Evolutionary conservation across 2,888 invertebrate genomes (phyloP), one percentile per base, ranked within the genome.

Genomic region (Geotrupes spiniger): DNA sequence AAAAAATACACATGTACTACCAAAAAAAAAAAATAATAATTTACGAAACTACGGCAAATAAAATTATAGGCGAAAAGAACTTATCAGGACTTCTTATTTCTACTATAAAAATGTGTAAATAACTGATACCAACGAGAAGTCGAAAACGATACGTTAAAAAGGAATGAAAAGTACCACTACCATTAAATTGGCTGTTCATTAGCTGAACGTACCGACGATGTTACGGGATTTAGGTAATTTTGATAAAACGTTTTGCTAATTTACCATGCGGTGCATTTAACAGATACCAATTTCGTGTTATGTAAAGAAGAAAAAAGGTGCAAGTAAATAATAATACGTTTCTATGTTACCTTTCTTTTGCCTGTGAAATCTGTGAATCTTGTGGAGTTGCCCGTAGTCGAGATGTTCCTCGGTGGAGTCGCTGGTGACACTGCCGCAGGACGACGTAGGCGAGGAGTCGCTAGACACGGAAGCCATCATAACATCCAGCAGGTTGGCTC

Each of bases 401-500:
- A 82, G 70, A 10, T 77, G 78, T 54, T 80, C 80, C 62, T 81
- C 80, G 10, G 78, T 78, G 1, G 78, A 78, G 61, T 81, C 81
- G 53, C 79, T 79, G 47, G 78, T 78, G 17, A 78, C 76, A 28
- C 83, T 82, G 10, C 84, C 83, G 59, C 82, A 82, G 2, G 84
- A 85, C 17, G 83, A 85, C 31, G 77, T 79, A 15, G 84, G 83
- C 11, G 80, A 80, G 38, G 85, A 85, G 67, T 85, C 85, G 63
- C 85, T 85, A 4, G 86, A 85, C 8, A 69, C 70, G 1, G 72
- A 71, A 1, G 64, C 58, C 68, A 87, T 72, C 86, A 88, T 87
- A 59, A 87, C 87, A 71, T 88, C 88, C 46, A 87, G 71, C 4
- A 88, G 74, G 71, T 85, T 87, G 25, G 87, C 87, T 60, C 88